A percentile compares a stretch with the other conserved stretches of the same genome.
phyloP scores from a whole-genome alignment of 2,113 vertebrate genomes.

The Phodopus roborovskii region DNA sequence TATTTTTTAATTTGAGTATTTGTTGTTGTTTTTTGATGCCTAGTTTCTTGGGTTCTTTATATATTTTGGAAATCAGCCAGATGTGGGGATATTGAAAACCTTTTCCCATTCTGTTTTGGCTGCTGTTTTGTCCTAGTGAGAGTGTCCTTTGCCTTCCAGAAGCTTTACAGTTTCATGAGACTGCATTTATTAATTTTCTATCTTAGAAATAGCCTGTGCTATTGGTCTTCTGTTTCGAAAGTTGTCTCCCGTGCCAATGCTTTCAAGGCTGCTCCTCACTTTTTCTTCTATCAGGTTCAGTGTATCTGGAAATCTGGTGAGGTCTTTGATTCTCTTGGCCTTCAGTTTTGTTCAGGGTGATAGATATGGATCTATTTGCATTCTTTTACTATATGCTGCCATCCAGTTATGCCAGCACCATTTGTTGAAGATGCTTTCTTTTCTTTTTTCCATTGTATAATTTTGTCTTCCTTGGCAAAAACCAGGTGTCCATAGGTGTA shows the following conservation, averaged over 20 bases:
- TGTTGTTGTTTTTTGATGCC: neutral
- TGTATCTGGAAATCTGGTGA: neutral
- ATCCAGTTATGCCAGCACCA: neutral
- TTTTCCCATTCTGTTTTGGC: neutral
- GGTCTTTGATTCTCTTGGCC: neutral
- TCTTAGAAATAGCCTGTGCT: neutral
- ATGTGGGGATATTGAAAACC: neutral
- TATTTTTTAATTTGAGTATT: neutral
- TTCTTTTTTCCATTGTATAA: neutral
- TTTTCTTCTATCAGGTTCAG: neutral
- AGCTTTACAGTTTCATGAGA: neutral
- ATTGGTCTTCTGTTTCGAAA: neutral
- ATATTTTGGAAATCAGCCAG: neutral
- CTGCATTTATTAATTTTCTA: neutral
- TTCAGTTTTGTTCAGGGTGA: neutral
- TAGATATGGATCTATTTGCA: neutral
- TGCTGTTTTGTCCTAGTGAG: neutral
- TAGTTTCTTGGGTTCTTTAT: neutral
- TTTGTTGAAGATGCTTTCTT: neutral
- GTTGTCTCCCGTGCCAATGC: neutral
- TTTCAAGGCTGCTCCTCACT: neutral
- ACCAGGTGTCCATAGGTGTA: neutral
- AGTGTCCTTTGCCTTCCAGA: neutral
- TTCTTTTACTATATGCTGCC: neutral
- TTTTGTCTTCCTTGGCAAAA: neutral